These are phyloP conservation scores for Pammene aurita DNA, from an alignment of 2,888 invertebrate genomes.

Conservation along the genomic window DNA sequence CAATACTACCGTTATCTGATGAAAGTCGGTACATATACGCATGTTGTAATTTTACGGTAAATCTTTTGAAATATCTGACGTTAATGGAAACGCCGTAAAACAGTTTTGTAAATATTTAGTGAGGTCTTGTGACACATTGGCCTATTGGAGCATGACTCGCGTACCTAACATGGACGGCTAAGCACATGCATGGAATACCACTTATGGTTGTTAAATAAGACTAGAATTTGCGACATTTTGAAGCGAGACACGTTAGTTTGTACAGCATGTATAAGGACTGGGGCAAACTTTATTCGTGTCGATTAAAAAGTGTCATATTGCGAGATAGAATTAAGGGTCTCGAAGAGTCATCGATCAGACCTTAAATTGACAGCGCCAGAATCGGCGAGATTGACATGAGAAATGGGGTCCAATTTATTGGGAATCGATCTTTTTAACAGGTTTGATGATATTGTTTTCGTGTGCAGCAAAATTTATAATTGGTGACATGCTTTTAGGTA, in stretches of 20 bases:
- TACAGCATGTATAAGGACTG: slow-evolving; percentile 1
- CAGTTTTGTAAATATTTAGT: slow-evolving; percentile 42
- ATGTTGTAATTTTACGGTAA: slow-evolving; percentile 44
- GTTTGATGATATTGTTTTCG: not conserved
- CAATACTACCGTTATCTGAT: slow-evolving; percentile 58
- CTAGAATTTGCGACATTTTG: slow-evolving; percentile 4
- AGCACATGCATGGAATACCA: slow-evolving; percentile 11
- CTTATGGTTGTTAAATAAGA: slow-evolving; percentile 26
- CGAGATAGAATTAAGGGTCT: slow-evolving; percentile 24
- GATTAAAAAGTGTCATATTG: slow-evolving; percentile 19
- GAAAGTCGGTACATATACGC: slow-evolving; percentile 47
- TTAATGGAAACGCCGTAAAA: slow-evolving; percentile 45
- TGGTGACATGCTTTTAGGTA: not conserved
- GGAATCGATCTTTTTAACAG: slow-evolving; percentile 19
- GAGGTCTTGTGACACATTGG: slow-evolving; percentile 39
- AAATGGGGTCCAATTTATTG: slow-evolving; percentile 18
- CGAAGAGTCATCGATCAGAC: slow-evolving; percentile 35
- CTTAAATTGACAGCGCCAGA: slow-evolving; percentile 30
- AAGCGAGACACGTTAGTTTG: not conserved
- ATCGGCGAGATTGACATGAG: slow-evolving; percentile 18
- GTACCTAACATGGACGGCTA: slow-evolving; percentile 5
- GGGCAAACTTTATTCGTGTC: slow-evolving; percentile 3
- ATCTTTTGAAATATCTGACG: slow-evolving; percentile 44
- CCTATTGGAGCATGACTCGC: slow-evolving; percentile 30
- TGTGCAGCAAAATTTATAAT: not conserved